Evolutionary conservation across 2,797 vertebrate genomes (phyloP).

Genomic region (Crax fasciolata): DNA sequence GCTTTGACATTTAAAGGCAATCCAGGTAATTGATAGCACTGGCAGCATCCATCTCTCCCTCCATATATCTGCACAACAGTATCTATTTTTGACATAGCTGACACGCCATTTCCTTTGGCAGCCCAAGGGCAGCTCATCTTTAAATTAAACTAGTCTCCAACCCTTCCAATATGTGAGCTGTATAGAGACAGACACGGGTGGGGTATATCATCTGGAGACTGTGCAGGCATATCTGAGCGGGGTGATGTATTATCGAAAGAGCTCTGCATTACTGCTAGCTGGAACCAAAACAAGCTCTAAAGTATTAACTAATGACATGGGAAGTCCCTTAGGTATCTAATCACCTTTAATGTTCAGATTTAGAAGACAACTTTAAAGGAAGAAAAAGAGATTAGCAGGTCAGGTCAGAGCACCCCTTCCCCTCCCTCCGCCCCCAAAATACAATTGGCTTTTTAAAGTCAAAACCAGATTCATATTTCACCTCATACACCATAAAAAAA

Average conservation of each 20-base stretch:
- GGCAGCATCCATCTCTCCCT: conserved; percentile 81
- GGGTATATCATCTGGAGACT: conserved; percentile 78
- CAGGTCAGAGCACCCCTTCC: conserved; percentile 76
- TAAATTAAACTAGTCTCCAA: conserved; percentile 86
- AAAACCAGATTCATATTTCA: conserved; percentile 74
- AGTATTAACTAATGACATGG: conserved; percentile 83
- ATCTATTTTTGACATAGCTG: conserved; percentile 87
- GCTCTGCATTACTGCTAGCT: conserved; percentile 54
- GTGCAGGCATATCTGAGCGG: conserved; percentile 66
- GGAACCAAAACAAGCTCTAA: conserved; percentile 75
- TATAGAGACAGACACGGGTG: conserved; percentile 75
- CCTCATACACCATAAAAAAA: conserved; percentile 55
- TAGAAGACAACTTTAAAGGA: conserved; percentile 82
- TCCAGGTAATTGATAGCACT: conserved; percentile 86
- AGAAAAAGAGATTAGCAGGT: conserved; percentile 80
- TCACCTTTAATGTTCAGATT: conserved; percentile 82
- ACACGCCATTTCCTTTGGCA: conserved; percentile 87
- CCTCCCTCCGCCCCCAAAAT: conserved; percentile 61
- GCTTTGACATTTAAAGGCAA: conserved; percentile 89
- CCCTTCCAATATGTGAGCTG: conserved; percentile 70
- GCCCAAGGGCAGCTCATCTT: conserved; percentile 82
- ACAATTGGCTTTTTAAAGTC: conserved; percentile 77
- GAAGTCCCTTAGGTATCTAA: conserved; percentile 82
- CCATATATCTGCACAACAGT: conserved; percentile 87
- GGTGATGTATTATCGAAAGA: conserved; percentile 80